Evolutionary conservation across 2,113 vertebrate species (phyloP).

Genomic region (Dasyprocta punctata): DNA sequence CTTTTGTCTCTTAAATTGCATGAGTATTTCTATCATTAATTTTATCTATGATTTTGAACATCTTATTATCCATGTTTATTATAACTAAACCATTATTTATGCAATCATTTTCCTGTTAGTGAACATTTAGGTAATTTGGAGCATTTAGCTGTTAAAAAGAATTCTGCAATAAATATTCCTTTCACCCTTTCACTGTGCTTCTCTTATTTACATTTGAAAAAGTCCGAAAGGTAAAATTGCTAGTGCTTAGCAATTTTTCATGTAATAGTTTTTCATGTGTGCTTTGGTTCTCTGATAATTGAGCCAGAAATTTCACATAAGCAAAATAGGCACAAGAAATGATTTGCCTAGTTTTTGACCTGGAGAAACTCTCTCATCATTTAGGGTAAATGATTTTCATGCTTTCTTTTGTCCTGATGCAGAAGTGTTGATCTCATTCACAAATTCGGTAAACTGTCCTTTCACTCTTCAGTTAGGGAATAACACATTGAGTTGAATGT

Average conservation of each 20-base stretch:
- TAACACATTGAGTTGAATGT: not conserved
- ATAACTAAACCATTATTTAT: conserved; percentile 21
- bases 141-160: conserved; percentile 18
- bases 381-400: not conserved
- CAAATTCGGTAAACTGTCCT: not conserved
- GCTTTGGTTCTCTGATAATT: not conserved
- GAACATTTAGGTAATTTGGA: conserved; percentile 38
- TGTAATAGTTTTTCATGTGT: not conserved
- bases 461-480: not conserved
- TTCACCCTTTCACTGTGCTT: not conserved
- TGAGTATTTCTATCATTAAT: not conserved
- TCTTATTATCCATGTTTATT: not conserved
- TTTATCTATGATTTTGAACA: conserved; percentile 49
- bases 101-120: not conserved
- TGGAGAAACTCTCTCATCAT: not conserved
- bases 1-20: not conserved
- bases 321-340: not conserved
- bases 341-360: not conserved
- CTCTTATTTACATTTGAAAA: conserved; percentile 31
- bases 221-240: not conserved
- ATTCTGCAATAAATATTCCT: not conserved
- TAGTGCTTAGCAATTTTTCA: not conserved
- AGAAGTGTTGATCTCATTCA: not conserved
- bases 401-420: not conserved
- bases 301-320: not conserved